Evolutionary conservation across 2,797 vertebrate genomes (phyloP), one percentile per base, ranked within the genome.

Genomic region (Moxostoma hubbsi): DNA sequence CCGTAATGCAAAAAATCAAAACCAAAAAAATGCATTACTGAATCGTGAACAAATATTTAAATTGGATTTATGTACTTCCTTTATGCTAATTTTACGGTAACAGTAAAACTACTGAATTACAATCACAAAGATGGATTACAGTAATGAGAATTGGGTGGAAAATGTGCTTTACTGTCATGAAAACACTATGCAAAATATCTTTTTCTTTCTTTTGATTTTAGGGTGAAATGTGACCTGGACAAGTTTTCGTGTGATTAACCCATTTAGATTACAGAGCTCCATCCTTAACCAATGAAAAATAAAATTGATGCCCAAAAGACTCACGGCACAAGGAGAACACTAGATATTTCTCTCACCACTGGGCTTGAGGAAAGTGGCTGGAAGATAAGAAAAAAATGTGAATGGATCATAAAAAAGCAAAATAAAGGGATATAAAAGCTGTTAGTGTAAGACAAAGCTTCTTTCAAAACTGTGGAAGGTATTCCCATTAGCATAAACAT

Each of bases 301-400:
- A 13, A 63, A 11, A 62, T 18, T 13, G 61, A 6, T 5, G 16
- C 11, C 24, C 36, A 5, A 64, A 64, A 63, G 66, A 71, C 9
- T 64, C 46, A n/a, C 5, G 18, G 36, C 15, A 12, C 24, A 72
- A 46, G 49, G 18, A 46, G n/a, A 57, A 43, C 9, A 13, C 13
- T 58, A 16, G 77, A 49, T 58, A 68, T 85, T 84, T 81, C 86
- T 83, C 85, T 87, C 71, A 81, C 64, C 87, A 85, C 85, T 58
- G 68, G 49, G 51, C 57, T 47, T 50, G 45, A 59, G 47, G 36
- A 5, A 47, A 68, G 61, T 36, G 77, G 82, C 59, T 82, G 49
- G 9, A 66, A 82, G 85, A 86, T 63, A 84, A 85, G 57, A 82
- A 86, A 79, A 73, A 16, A 63, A 85, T 11, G 16, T 61, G 61